Base-by-base conservation (phyloP, 2,797 vertebrate genomes). In the Toxotes lorentzi region DNA sequence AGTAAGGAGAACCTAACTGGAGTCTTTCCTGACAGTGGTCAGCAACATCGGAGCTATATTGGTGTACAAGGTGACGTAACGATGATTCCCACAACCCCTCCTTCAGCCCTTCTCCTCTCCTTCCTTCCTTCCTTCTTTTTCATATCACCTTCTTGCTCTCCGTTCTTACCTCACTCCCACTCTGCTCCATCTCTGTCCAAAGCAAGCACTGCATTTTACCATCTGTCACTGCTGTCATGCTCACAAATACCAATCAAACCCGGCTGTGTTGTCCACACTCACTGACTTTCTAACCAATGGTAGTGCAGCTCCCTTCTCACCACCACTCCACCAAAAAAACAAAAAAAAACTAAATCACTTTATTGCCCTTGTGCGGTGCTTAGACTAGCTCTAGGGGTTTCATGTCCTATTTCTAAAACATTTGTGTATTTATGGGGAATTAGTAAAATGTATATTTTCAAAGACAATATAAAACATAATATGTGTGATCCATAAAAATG, bases 31-130 rank as follows among this genome's bases (percentile, higher is more conserved):
- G n/a, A 40, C 32, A n/a, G 67, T 13, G 85, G 86, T 88, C 90
- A 91, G 92, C 92, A 94, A 93, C 92, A 92, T 92, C 71, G 23
- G 86, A 89, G 92, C 92, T 94, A 94, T 91, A 91, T 93, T 79
- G n/a, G 91, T 91, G 74, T 27, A 73, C 80, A 59, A 59, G 73
- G 78, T 90, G 91, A 92, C 85, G 87, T 80, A 74, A 84, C 23
- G 1, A 59, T 71, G 70, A 86, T 75, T 87, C 66, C 70, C 70
- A 83, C 72, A 79, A 71, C 81, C 74, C 84, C 83, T 80, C 88
- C 82, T 76, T 79, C 66, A 40, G 5, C 23, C 70, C 45, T n/a
- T 73, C 67, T 63, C 70, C 67, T 63, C 70, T 63, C 50, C 65
- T 41, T 67, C 79, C 81, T 47, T 71, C 68, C 61, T 78, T 71